phyloP scores from a whole-genome alignment of 2,797 vertebrate species.

The Girardinus metallicus region DNA sequence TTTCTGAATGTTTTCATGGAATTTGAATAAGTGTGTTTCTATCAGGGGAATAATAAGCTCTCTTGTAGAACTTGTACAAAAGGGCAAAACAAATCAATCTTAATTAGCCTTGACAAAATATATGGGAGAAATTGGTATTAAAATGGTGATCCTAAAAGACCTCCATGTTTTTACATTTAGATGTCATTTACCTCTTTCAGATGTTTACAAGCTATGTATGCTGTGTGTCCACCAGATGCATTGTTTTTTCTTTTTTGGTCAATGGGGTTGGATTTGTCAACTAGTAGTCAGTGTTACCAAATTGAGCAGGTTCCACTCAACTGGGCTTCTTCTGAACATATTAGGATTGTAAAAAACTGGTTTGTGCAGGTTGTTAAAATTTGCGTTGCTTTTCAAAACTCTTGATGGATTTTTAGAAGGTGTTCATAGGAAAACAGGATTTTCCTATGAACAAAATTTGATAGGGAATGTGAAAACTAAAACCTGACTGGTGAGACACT shows the following conservation, averaged over 20 bases:
- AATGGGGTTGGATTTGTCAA: background rate
- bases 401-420: no score
- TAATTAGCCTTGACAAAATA: background rate
- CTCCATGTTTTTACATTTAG: background rate
- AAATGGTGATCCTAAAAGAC: background rate
- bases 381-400: no score
- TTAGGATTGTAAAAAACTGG: no score
- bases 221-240: background rate
- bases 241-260: background rate
- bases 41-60: slow-evolving; percentile 26
- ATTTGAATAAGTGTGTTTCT: slow-evolving; percentile 14
- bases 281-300: background rate
- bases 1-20: background rate
- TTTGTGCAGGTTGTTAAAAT: no score
- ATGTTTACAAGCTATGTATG: background rate
- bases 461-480: no score
- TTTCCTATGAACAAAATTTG: no score
- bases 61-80: background rate
- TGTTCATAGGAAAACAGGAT: no score
- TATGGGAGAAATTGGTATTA: background rate
- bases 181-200: background rate
- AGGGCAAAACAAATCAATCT: no score
- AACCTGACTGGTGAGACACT: no score
- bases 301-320: no score
- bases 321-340: no score